phyloP scores from a whole-genome alignment of 2,888 invertebrate genomes.

The Metalampra italica region DNA sequence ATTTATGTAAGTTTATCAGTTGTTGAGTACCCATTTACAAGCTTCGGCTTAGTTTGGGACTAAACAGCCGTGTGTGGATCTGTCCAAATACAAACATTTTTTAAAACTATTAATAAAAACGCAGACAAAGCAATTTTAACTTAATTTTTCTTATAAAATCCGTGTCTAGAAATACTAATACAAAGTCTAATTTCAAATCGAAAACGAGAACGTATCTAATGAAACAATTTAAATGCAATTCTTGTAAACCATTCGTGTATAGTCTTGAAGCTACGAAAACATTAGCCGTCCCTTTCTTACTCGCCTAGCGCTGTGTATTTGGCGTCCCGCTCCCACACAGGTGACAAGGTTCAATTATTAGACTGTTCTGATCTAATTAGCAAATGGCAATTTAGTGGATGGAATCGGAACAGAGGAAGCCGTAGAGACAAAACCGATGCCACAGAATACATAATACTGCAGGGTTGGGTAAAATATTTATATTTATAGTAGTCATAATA shows the following conservation, averaged over 20 bases:
- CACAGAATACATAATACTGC: not conserved
- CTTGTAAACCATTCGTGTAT: slow-evolving; percentile 3
- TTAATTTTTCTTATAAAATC: too few species aligned
- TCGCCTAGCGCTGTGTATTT: not conserved
- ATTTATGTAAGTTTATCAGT: too few species aligned
- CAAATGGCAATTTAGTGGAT: slow-evolving; percentile 24
- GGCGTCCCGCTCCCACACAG: slow-evolving; percentile 3
- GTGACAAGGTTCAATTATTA: slow-evolving; percentile 11
- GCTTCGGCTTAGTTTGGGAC: too few species aligned
- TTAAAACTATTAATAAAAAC: too few species aligned
- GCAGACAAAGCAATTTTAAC: too few species aligned
- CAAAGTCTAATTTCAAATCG: not conserved
- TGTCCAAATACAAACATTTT: too few species aligned
- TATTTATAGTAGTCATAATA: too few species aligned
- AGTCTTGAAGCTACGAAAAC: not conserved
- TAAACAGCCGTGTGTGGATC: too few species aligned
- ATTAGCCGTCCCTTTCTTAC: not conserved
- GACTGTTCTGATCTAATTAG: slow-evolving; percentile 21
- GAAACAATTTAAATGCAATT: slow-evolving; percentile 10
- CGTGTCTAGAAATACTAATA: too few species aligned
- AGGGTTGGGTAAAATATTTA: too few species aligned
- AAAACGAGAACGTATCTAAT: slow-evolving; percentile 8
- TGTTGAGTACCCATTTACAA: too few species aligned
- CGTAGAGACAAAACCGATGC: not conserved
- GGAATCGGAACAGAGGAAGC: slow-evolving; percentile 2